A percentile compares a stretch with the other conserved stretches of the same genome.
Conservation (phyloP, 2,797 vertebrate genomes). For the Alosa sapidissima region DNA sequence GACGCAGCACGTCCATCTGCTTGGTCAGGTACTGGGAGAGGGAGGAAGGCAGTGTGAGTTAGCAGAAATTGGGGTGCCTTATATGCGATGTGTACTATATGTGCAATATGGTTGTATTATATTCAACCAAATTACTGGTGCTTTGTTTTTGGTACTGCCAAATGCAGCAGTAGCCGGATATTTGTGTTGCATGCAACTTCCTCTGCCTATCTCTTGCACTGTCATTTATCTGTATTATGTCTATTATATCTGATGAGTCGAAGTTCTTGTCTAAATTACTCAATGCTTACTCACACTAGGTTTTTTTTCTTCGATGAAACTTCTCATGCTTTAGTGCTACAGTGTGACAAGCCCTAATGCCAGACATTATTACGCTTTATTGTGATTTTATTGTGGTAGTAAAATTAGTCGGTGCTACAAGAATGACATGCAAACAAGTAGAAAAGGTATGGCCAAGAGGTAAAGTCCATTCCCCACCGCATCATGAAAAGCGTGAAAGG, state of each 20-base stretch:
- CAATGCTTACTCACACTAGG: background rate
- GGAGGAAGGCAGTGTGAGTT: background rate
- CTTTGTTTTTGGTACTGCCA: background rate
- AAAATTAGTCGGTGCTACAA: background rate
- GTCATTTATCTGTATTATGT: too few relatives aligned
- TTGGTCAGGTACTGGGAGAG: constrained; percentile 70
- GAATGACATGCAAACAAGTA: background rate
- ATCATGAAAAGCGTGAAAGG: background rate
- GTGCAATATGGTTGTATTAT: background rate
- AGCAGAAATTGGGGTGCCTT: background rate
- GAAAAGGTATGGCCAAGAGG: background rate
- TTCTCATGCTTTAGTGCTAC: background rate
- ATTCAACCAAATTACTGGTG: background rate
- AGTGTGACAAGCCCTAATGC: background rate
- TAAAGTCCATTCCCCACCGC: background rate
- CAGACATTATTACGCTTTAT: background rate
- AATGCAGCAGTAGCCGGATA: background rate
- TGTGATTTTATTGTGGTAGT: background rate
- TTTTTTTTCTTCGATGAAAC: background rate
- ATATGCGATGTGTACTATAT: background rate
- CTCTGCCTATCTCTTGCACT: background rate
- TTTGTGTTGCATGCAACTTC: background rate
- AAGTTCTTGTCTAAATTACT: background rate
- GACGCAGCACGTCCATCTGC: constrained; percentile 90
- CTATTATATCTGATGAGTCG: background rate